Evolutionary conservation across 2,797 vertebrate genomes (phyloP), one percentile per base, ranked within the genome.

Genomic region (Sebastes minor): DNA sequence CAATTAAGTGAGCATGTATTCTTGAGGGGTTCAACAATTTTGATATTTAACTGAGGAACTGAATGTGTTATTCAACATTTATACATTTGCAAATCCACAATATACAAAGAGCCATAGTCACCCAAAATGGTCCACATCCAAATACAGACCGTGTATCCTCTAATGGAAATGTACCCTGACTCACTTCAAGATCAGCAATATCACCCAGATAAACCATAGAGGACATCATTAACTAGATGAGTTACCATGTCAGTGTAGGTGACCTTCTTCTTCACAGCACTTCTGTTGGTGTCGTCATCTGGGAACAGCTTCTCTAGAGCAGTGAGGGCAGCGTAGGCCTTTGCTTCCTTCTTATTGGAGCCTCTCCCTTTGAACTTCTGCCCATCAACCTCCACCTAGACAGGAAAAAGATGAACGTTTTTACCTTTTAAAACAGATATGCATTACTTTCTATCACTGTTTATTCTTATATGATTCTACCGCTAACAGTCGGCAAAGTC

Each of bases 311-410:
- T 98, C 76, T 99, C 97, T 16, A 99, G 90, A 0, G 98, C 98
- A 0, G 98, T 97, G 3, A 99, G 95, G 0, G 98, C 98, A 1
- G 98, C 98, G 0, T 97, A 97, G 3, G 98, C 98, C 86, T 99
- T 99, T 0, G 98, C 98, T 70, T 99, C 96, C 86, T 99, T 99
- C 88, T 99, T 99, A 80, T 98, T 99, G 0, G 98, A 98, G 7
- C 98, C 98, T 3, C 97, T 96, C 1, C 98, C 98, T 91, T 99
- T 98, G 86, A 99, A 99, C 76, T 98, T 99, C 93, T 97, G 96
- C 20, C 97, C 97, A 0, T 99, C 98, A 1, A 99, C 97, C 83
- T 99, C 98, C 76, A 99, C 98, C 98, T 99, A 23, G 4, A 28
- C 8, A 38, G 16, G 16, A 27, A 14, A 38, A 11, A 53, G 23